A percentile compares a stretch with the other conserved stretches of the same genome.
These are phyloP conservation scores for Leptoteleia sp. DNA, from an alignment of 1,140 invertebrate genomes.

Conservation along the genomic window DNA sequence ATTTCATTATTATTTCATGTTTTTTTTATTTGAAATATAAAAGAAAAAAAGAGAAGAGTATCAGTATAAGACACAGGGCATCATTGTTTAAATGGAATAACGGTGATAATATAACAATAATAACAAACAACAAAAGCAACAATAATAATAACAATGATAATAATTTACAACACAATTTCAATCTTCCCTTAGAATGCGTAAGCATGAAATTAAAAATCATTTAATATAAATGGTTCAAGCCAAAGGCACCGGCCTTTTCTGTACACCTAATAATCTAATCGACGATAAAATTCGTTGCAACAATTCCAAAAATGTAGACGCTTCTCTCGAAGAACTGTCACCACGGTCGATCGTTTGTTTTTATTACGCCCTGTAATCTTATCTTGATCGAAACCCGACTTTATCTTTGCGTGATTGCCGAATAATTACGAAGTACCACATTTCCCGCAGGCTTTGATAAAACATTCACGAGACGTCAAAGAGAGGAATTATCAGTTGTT, in stretches of 20 bases:
- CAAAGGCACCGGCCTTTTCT: background rate
- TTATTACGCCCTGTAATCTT: slow-evolving; percentile 55
- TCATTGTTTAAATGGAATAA: too few species aligned
- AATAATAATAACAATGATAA: too few species aligned
- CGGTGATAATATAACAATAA: too few species aligned
- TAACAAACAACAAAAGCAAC: too few species aligned
- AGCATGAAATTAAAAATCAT: too few species aligned
- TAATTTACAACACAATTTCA: too few species aligned
- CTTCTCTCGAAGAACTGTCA: slow-evolving; percentile 14
- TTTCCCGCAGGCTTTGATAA: slow-evolving; percentile 69
- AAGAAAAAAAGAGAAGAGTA: too few species aligned
- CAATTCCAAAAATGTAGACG: slow-evolving; percentile 44
- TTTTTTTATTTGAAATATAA: too few species aligned
- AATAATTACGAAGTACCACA: slow-evolving; percentile 47
- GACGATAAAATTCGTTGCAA: slow-evolving; percentile 28
- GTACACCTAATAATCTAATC: slow-evolving; percentile 39
- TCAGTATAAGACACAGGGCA: too few species aligned
- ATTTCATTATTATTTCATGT: too few species aligned
- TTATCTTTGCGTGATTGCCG: slow-evolving; percentile 56
- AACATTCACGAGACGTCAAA: slow-evolving; percentile 74
- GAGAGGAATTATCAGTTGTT: slow-evolving; percentile 75
- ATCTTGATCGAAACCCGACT: slow-evolving; percentile 42
- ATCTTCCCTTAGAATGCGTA: too few species aligned
- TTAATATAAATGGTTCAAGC: slow-evolving; percentile 3
- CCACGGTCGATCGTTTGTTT: slow-evolving; percentile 24